Evolutionary conservation across 2,113 vertebrate species (phyloP), one percentile per base, ranked within the genome.

Genomic region (Terrapene triunguis): DNA sequence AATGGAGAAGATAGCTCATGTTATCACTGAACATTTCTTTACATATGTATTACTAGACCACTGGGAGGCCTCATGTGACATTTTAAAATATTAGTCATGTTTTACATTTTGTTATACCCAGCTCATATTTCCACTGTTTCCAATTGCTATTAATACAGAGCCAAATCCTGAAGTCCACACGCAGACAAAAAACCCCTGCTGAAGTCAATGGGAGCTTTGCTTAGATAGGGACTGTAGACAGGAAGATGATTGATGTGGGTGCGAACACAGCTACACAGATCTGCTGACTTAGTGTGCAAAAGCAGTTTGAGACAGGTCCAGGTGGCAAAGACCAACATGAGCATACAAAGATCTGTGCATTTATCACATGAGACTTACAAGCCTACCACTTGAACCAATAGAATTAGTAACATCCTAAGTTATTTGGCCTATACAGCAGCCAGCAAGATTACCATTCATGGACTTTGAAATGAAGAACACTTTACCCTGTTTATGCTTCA

Each of bases 381-480:
- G 76, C 25, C 54, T 95, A 87, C 82, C 59, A 48, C 51, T 96
- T 96, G 96, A 97, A 95, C 80, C 84, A 93, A 80, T 54, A 88
- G 38, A 50, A 80, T 93, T 83, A 81, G n/a, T 81, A 91, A 96
- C 92, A 95, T 38, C 90, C 79, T 97, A 93, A 97, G 86, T 85
- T 80, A 83, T 65, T 95, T 95, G 96, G 87, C 89, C 92, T 92
- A 89, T 3, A 10, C 80, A 86, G 59, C 93, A 97, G 92, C 85
- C 89, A 95, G 81, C 16, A 92, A 95, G 85, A 97, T 94, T 96
- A 92, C 79, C 90, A 93, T 93, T 92, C 92, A 74, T 22, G 93
- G 96, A 92, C 85, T 97, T 95, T 83, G 96, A 96, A 96, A 97
- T 96, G 87, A 97, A 97, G 95, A 88, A 97, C 93, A 92, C 90